Base-by-base conservation (phyloP, 2,888 invertebrate species). In the Tachina lurida region DNA sequence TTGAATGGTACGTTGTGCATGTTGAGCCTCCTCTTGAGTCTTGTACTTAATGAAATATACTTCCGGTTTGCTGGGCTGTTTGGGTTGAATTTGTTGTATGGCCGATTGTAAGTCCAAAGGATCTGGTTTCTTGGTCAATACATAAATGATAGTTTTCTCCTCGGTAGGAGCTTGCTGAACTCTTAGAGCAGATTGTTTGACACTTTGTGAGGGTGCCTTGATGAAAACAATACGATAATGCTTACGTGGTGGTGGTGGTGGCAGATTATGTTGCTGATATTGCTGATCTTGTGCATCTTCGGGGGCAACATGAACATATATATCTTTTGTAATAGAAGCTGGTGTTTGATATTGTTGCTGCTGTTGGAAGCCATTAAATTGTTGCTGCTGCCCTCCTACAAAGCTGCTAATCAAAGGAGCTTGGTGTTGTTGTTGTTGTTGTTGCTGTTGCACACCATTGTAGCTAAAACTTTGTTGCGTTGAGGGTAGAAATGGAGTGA, bases 21-120 rank as follows among this genome's bases (percentile, higher is more conserved):
- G 91, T 54, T 89, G 90, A 2, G 93, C 93, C 88, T 93, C 93
- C 88, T 91, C 92, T 87, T 92, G 90, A 0, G 92, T 93, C 79
- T 92, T 93, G 88, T 93, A 93, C 86, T 93, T 93, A 84, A 93
- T 92, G 80, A 93, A 93, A 88, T 91, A 93, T 39, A 93, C 93
- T 88, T 93, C 93, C 47, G 93, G 93, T 87, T 93, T 93, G 87
- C 90, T 91, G 52, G 92, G 91, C 70, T 88, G 90, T 71, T 90
- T 90, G 19, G 92, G 91, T 10, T 91, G 89, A 8, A 88, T 89
- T 49, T 91, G 89, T 84, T 92, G 91, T 10, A 92, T 81, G 43
- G 90, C 89, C 0, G 91, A 83, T 71, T 92, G 89, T 84, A 92
- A 88, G 31, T 92, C 91, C 10, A 91, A 63, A 0, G 91, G 90